Percentiles rank a stretch among this genome's conserved stretches.
Evolutionary conservation across 2,888 invertebrate species (phyloP).

Genomic region (Itoplectis maculator): DNA sequence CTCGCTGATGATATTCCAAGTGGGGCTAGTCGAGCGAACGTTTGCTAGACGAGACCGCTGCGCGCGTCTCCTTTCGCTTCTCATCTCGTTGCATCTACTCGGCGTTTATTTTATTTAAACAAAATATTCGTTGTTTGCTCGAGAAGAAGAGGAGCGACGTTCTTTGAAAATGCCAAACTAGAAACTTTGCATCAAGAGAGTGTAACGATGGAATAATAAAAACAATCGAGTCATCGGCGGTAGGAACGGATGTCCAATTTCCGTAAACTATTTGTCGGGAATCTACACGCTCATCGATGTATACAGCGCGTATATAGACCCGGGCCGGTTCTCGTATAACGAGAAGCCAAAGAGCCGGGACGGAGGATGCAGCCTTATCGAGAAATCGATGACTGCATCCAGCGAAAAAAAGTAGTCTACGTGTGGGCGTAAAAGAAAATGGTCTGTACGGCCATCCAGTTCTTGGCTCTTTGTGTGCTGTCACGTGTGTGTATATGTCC

Average conservation of each 20-base stretch:
- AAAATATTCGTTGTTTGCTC: constrained; percentile 16
- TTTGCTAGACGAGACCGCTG: constrained; percentile 37
- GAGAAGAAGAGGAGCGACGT: background rate
- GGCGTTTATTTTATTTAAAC: constrained; percentile 27
- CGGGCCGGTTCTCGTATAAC: constrained; percentile 4
- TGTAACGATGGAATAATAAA: background rate
- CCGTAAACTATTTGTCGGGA: background rate
- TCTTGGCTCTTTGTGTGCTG: background rate
- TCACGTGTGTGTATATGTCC: background rate
- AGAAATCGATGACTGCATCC: constrained; percentile 68
- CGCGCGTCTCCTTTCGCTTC: background rate
- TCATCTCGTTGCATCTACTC: background rate
- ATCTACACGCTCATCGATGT: background rate
- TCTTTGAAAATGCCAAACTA: background rate
- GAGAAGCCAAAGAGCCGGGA: background rate
- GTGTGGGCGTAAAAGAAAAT: constrained; percentile 47
- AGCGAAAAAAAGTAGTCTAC: constrained; percentile 49
- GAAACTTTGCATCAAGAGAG: background rate
- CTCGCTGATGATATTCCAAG: constrained; percentile 60
- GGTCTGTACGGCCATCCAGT: constrained; percentile 7
- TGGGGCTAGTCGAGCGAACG: constrained; percentile 50
- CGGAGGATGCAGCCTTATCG: constrained; percentile 53
- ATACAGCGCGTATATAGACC: background rate
- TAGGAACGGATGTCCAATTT: constrained; percentile 3
- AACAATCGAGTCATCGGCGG: background rate